phyloP scores from a whole-genome alignment of 1,140 invertebrate species.

The Hydropsyche tenuis region DNA sequence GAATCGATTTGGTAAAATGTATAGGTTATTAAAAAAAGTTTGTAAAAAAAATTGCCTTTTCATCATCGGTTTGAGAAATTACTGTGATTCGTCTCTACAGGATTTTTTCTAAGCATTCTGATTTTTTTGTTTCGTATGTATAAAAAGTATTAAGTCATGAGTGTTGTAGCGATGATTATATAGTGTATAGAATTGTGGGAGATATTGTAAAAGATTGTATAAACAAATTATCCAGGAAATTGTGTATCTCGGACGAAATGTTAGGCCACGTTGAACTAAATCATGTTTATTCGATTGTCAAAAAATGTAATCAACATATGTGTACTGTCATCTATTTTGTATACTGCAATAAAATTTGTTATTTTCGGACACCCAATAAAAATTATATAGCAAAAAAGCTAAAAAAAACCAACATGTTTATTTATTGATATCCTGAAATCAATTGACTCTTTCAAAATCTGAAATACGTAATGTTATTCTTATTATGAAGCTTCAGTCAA shows the following conservation, averaged over 20 bases:
- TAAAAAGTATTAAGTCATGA: conserved; percentile 21
- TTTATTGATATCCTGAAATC: neutral
- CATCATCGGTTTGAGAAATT: conserved; percentile 21
- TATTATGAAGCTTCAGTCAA: too few relatives aligned
- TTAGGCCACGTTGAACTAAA: too few relatives aligned
- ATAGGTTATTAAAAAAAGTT: too few relatives aligned
- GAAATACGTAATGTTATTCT: too few relatives aligned
- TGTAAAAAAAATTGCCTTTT: conserved; percentile 25
- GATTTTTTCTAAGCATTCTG: neutral
- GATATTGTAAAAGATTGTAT: too few relatives aligned
- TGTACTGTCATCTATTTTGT: conserved; percentile 31
- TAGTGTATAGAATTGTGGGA: too few relatives aligned
- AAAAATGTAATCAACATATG: neutral
- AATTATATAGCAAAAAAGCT: conserved; percentile 26
- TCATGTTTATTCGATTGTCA: neutral
- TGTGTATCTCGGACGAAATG: too few relatives aligned
- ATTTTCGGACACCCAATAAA: conserved; percentile 31
- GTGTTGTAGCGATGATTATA: conserved; percentile 30
- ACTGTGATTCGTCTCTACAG: conserved; percentile 31
- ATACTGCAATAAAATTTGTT: conserved; percentile 24
- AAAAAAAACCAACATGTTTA: neutral
- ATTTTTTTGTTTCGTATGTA: conserved; percentile 20
- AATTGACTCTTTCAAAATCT: too few relatives aligned
- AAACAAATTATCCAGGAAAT: too few relatives aligned
- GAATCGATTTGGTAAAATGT: too few relatives aligned